Evolutionary conservation across 2,113 vertebrate species (phyloP).

Genomic region (Oncorhynchus mykiss): DNA sequence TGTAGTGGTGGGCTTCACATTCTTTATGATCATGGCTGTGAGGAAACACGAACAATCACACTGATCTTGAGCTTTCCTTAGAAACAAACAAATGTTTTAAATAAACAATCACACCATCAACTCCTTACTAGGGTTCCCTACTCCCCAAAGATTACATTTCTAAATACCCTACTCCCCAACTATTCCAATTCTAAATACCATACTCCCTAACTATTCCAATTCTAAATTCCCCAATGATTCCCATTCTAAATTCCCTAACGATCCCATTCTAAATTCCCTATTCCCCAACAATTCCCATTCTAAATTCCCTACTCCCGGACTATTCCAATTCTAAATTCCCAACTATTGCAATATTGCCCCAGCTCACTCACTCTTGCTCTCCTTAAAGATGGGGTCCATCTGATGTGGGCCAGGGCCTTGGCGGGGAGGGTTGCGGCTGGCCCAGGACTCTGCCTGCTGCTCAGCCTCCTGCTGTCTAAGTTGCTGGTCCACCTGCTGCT

Average conservation of each 20-base stretch:
- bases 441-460: constrained; percentile 63
- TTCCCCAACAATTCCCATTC: no score
- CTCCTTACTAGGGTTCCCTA: neutral
- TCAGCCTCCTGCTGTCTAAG: constrained; percentile 65
- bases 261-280: neutral
- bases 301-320: no score
- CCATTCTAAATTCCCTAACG: neutral
- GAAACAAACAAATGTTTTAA: neutral
- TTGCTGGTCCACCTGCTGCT: constrained; percentile 77
- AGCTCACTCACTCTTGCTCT: constrained; percentile 73
- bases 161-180: no score
- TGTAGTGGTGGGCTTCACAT: constrained; percentile 87
- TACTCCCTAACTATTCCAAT: no score
- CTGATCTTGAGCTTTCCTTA: neutral
- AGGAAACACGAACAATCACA: constrained; percentile 1
- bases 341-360: neutral
- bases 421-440: constrained; percentile 48
- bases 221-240: neutral
- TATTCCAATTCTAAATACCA: no score
- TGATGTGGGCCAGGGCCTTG: constrained; percentile 37
- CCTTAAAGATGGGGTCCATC: constrained; percentile 66
- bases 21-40: constrained; percentile 92
- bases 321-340: no score
- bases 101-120: neutral
- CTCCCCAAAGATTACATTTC: neutral